phyloP scores from a whole-genome alignment of 2,888 invertebrate species.

The Pandemis corylana region DNA sequence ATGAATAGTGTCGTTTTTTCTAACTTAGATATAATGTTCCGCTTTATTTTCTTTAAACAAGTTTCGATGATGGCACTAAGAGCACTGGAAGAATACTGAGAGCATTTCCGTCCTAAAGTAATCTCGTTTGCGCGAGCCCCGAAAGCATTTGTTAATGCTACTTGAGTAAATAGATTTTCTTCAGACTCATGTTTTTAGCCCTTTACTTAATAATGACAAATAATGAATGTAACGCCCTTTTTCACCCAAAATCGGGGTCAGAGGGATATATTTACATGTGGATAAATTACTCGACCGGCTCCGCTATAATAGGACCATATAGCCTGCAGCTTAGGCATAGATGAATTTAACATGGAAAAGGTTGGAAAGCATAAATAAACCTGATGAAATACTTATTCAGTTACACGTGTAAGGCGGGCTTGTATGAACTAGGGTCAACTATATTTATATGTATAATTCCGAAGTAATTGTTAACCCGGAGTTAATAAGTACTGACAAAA shows the following conservation, averaged over 20 bases:
- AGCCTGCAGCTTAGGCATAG: constrained; percentile 28
- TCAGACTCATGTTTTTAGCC: constrained; percentile 32
- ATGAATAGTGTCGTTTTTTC: too few relatives aligned
- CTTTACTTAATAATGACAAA: constrained; percentile 28
- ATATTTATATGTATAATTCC: too few relatives aligned
- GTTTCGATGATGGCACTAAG: neutral
- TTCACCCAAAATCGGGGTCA: constrained; percentile 17
- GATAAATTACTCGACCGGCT: constrained; percentile 26
- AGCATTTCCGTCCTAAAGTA: constrained; percentile 24
- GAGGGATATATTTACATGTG: constrained; percentile 35
- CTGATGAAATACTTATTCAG: constrained; percentile 16
- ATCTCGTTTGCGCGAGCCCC: constrained; percentile 29
- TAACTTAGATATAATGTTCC: neutral
- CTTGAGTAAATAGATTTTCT: constrained; percentile 36
- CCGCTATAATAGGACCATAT: constrained; percentile 14
- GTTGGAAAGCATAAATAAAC: constrained; percentile 15
- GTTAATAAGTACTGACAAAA: too few relatives aligned
- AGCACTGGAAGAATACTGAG: constrained; percentile 14
- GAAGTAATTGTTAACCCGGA: too few relatives aligned
- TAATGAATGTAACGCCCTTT: constrained; percentile 33
- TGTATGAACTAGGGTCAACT: too few relatives aligned
- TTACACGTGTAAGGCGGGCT: neutral
- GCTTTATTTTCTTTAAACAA: neutral
- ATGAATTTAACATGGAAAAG: constrained; percentile 29
- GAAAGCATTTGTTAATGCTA: constrained; percentile 36